A percentile compares a stretch with the other conserved stretches of the same genome.
phyloP scores from a whole-genome alignment of 2,113 vertebrate species.

The Aptenodytes forsteri region DNA sequence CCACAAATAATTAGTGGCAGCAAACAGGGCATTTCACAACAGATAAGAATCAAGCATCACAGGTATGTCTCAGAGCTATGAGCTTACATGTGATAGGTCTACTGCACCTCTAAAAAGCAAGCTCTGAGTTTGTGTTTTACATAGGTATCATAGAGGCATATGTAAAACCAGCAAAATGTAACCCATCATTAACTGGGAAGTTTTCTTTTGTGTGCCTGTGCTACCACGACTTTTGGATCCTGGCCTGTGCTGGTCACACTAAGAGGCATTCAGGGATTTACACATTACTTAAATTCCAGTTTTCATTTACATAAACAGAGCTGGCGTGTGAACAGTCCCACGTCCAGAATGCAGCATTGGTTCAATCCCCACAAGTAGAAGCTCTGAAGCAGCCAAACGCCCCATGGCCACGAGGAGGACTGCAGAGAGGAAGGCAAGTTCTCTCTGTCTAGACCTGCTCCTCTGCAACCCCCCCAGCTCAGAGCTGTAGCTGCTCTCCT shows the following conservation, averaged over 20 bases:
- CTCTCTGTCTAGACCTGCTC: background rate
- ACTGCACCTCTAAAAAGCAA: background rate
- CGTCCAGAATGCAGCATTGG: background rate
- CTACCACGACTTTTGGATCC: background rate
- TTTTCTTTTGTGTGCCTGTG: background rate
- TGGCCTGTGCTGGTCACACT: background rate
- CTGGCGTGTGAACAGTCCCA: rapidly evolving
- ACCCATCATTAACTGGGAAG: background rate
- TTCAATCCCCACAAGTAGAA: background rate
- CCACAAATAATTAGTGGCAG: background rate
- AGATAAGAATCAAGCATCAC: background rate
- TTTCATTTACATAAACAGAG: background rate
- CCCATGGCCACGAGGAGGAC: background rate
- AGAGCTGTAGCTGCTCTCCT: background rate
- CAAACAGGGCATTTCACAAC: background rate
- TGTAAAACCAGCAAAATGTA: background rate
- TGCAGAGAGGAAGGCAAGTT: background rate
- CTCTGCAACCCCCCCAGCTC: background rate
- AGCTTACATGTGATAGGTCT: background rate
- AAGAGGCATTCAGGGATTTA: background rate
- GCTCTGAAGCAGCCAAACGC: background rate
- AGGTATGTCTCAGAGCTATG: background rate
- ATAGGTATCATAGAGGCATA: background rate
- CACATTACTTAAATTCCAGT: background rate
- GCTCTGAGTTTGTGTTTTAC: background rate